phyloP scores from a whole-genome alignment of 1,140 invertebrate species.

The Popillia japonica region DNA sequence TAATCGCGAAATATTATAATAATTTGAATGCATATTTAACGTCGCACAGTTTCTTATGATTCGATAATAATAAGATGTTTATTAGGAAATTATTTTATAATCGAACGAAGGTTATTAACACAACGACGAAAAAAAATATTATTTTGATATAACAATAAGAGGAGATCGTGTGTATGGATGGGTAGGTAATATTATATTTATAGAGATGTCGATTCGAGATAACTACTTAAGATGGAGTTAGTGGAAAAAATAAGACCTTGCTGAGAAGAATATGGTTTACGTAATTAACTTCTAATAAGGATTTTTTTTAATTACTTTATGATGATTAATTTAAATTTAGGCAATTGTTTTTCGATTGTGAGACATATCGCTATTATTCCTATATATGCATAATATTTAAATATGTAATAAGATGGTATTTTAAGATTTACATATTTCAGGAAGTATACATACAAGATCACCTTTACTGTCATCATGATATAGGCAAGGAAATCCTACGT shows the following conservation, averaged over 20 bases:
- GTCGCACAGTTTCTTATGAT: not conserved
- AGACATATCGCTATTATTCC: too few species aligned
- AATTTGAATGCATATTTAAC: slow-evolving; percentile 2
- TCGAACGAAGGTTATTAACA: not conserved
- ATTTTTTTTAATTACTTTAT: not conserved
- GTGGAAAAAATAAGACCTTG: not conserved
- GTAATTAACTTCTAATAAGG: not conserved
- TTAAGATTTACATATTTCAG: too few species aligned
- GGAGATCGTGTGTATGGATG: not conserved
- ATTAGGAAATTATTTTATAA: not conserved
- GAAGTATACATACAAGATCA: too few species aligned
- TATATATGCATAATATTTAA: too few species aligned
- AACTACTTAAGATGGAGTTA: not conserved
- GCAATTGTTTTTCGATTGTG: not conserved
- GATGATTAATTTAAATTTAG: not conserved
- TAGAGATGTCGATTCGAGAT: not conserved
- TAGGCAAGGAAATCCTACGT: too few species aligned
- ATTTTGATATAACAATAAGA: not conserved
- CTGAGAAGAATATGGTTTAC: not conserved
- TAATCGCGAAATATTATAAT: not conserved
- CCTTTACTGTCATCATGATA: too few species aligned
- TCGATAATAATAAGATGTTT: not conserved
- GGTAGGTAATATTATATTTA: not conserved
- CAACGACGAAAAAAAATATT: not conserved
- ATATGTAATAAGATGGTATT: too few species aligned